Evolutionary conservation across 2,888 invertebrate species (phyloP), one percentile per base, ranked within the genome.

Genomic region (Drosophila mimica): DNA sequence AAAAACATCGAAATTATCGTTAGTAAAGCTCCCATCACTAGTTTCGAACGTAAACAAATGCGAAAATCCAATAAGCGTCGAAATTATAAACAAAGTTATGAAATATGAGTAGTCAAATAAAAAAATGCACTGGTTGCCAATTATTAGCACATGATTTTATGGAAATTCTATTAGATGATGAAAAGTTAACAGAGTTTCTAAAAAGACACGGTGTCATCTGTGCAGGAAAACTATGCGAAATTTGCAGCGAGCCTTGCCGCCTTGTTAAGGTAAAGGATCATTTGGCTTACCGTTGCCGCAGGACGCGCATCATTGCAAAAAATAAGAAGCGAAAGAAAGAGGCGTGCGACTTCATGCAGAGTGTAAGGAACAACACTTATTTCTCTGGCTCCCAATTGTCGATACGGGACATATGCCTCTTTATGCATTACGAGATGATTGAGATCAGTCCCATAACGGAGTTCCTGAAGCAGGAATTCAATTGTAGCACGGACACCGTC

Each of bases 381-480:
- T 43, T 43, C n/a, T 43, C 43, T 43, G 49, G 49, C 5, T 49
- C 17, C 17, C 49, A 49, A 17, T 2, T 49, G 49, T 49, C 49
- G 17, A 25, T 49, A 17, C 25, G 28, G 28, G 25, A 49, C 8
- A 49, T 49, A 17, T 49, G 49, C 49, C 25, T 49, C 17, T 49
- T 49, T 28, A 28, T 49, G 15, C 28, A 17, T 28, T 49, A 49
- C 15, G 49, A 49, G 28, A 28, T 49, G 49, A 49, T 25, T 49
- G 49, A 17, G 5, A 28, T 49, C 17, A 17, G 28, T 28, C 28
- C 49, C 49, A 49, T 49, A 49, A 28, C 49, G 5, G 17, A 28
- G 49, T 49, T 49, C 5, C 15, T 49, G 17, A 49, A 28, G 49
- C 15, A 17, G 15, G 49, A 49, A 28, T 17, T 49, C 28, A 17